phyloP scores from a whole-genome alignment of 2,888 invertebrate genomes.

The Tachina fera region DNA sequence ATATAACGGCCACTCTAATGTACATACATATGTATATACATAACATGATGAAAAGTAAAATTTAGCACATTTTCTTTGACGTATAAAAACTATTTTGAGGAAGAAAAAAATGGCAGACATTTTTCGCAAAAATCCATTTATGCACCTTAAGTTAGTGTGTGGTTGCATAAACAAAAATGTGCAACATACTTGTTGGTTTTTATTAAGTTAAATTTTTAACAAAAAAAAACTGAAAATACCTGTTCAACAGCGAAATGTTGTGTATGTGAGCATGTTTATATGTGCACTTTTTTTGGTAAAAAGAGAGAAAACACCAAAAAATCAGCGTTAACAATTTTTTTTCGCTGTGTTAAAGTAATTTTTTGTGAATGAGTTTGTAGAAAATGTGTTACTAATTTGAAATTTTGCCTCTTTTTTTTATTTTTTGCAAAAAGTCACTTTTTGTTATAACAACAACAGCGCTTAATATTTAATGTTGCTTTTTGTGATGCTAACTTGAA shows the following conservation, averaged over 20 bases:
- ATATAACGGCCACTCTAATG: no score
- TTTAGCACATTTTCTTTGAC: slow-evolving; percentile 14
- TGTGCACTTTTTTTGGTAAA: background rate
- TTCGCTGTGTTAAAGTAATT: slow-evolving; percentile 33
- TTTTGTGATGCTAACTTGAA: slow-evolving; percentile 20
- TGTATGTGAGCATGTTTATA: background rate
- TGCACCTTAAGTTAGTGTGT: slow-evolving; percentile 40
- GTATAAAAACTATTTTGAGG: background rate
- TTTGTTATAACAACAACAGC: background rate
- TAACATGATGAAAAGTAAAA: slow-evolving; percentile 11
- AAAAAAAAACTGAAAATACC: background rate
- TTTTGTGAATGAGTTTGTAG: slow-evolving; percentile 4
- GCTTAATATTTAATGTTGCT: slow-evolving; percentile 9
- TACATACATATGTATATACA: background rate
- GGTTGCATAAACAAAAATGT: slow-evolving; percentile 54
- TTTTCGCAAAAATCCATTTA: slow-evolving; percentile 29
- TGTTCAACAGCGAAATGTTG: background rate
- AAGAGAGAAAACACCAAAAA: slow-evolving; percentile 25
- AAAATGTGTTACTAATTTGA: slow-evolving; percentile 43
- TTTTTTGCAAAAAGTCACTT: background rate
- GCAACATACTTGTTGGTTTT: slow-evolving; percentile 39
- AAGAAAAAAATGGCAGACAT: slow-evolving; percentile 6
- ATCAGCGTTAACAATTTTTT: slow-evolving; percentile 34
- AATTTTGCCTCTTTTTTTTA: slow-evolving; percentile 2
- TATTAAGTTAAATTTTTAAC: slow-evolving; percentile 41